Evolutionary conservation across 2,113 vertebrate genomes (phyloP).

Genomic region (Antennarius striatus): DNA sequence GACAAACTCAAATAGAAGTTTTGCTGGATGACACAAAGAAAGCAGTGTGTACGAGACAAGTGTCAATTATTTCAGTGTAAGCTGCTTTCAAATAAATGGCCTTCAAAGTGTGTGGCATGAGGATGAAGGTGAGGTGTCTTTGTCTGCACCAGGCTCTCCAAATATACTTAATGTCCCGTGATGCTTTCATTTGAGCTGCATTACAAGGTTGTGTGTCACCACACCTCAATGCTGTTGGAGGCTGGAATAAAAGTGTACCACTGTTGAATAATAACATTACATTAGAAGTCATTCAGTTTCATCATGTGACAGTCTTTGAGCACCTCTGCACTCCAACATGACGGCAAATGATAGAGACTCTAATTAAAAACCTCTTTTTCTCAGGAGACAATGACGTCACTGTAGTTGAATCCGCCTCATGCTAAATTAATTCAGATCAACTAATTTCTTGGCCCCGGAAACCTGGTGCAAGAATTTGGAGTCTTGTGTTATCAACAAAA

Average conservation of each 20-base stretch:
- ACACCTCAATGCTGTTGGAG: too few relatives aligned
- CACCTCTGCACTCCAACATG: too few relatives aligned
- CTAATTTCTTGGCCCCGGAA: too few relatives aligned
- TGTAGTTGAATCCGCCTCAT: too few relatives aligned
- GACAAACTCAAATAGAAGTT: constrained; percentile 9
- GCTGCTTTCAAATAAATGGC: background rate
- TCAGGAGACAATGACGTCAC: too few relatives aligned
- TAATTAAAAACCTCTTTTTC: too few relatives aligned
- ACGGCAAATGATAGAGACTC: too few relatives aligned
- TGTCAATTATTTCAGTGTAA: constrained; percentile 1
- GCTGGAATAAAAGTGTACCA: background rate
- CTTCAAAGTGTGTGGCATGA: background rate
- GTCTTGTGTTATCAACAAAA: too few relatives aligned
- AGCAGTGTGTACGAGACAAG: constrained; percentile 8
- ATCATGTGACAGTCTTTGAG: background rate
- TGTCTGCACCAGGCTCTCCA: constrained; percentile 15
- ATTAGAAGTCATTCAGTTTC: background rate
- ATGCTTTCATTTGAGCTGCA: background rate
- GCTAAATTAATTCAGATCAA: too few relatives aligned
- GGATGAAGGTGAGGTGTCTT: constrained; percentile 12
- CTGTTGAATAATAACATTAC: too few relatives aligned
- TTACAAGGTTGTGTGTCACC: background rate
- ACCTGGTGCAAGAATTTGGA: too few relatives aligned
- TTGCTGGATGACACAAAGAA: constrained; percentile 19
- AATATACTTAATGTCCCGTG: constrained; percentile 14